Evolutionary conservation across 2,888 invertebrate species (phyloP).

Genomic region (Melieria crassipennis): DNA sequence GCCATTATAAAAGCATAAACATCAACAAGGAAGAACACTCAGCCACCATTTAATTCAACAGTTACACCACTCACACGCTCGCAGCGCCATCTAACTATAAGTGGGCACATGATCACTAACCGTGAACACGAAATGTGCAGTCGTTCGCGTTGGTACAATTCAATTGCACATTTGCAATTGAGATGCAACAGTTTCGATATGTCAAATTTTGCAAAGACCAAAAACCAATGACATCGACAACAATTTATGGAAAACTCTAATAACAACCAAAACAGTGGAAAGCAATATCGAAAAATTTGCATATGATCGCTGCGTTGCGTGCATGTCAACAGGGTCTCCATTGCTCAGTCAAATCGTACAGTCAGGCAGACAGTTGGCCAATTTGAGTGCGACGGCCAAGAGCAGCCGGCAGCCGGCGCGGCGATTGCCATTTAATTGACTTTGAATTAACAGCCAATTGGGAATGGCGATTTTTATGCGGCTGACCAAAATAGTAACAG

Average conservation of each 20-base stretch:
- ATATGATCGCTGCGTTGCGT: too few relatives aligned
- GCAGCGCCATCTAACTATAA: background rate
- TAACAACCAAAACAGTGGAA: background rate
- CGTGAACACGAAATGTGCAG: background rate
- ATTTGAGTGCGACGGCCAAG: background rate
- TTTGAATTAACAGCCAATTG: conserved; percentile 17
- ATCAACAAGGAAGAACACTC: background rate
- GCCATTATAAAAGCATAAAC: conserved; percentile 8
- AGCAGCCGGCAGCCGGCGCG: background rate
- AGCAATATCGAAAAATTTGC: too few relatives aligned
- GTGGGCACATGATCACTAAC: background rate
- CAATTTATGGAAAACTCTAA: background rate
- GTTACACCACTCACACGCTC: background rate
- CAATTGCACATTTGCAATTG: background rate
- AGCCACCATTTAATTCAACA: background rate
- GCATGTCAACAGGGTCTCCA: too few relatives aligned
- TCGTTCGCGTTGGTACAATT: background rate
- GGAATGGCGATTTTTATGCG: too few relatives aligned
- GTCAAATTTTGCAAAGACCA: background rate
- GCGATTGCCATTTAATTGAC: conserved; percentile 28
- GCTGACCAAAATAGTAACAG: too few relatives aligned
- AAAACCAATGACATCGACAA: too few relatives aligned
- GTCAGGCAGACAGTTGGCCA: too few relatives aligned
- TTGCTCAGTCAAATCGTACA: too few relatives aligned
- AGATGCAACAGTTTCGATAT: background rate